phyloP scores from a whole-genome alignment of 1,140 invertebrate species.

The Caenorhabditis tropicalis region DNA sequence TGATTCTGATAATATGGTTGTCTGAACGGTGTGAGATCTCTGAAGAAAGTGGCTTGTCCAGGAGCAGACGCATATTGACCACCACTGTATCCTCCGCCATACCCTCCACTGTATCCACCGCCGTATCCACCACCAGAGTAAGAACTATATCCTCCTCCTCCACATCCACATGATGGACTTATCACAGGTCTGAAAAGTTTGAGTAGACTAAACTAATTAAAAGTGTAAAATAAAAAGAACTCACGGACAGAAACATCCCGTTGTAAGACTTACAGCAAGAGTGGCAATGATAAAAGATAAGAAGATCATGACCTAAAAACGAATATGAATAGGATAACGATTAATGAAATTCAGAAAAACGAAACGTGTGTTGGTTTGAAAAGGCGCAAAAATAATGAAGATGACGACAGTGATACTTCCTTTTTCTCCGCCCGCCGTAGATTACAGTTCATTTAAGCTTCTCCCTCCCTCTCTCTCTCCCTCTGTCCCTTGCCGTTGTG shows the following conservation, averaged over 20 bases:
- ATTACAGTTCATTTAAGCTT: constrained; percentile 28
- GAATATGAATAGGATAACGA: neutral
- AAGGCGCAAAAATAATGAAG: neutral
- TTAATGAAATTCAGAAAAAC: neutral
- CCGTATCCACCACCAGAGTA: constrained; percentile 17
- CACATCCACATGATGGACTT: constrained; percentile 22
- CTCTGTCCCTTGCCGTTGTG: neutral
- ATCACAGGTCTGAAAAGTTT: neutral
- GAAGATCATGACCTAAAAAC: neutral
- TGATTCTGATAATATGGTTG: constrained; percentile 7
- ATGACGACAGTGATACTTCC: neutral
- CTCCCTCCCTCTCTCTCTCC: too few relatives aligned
- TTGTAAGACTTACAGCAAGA: neutral
- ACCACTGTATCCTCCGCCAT: neutral
- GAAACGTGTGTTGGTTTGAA: neutral
- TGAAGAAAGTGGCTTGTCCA: constrained; percentile 4
- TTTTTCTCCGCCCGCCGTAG: neutral
- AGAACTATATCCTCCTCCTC: neutral
- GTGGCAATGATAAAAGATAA: neutral
- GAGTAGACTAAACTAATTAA: neutral
- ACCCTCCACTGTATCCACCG: neutral
- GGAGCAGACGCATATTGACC: neutral
- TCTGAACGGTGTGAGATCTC: constrained; percentile 28
- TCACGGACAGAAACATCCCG: constrained; percentile 33
- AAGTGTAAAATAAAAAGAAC: neutral